phyloP scores from a whole-genome alignment of 2,797 vertebrate genomes.

The Melanotaenia parkinsoni region DNA sequence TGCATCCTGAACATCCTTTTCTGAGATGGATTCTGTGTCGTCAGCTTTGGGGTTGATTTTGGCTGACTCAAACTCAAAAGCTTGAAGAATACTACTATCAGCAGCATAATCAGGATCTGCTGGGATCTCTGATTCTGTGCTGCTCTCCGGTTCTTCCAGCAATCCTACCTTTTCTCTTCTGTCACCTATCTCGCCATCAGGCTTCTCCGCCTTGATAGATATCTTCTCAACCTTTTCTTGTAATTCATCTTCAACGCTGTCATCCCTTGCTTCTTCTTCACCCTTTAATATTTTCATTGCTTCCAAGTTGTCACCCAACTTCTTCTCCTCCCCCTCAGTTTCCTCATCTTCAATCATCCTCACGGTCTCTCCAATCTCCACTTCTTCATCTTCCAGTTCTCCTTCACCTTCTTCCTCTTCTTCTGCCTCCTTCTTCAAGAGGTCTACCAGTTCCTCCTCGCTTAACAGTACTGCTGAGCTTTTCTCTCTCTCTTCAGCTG shows the following conservation, averaged over 20 bases:
- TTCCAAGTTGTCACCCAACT: slow-evolving; percentile 18
- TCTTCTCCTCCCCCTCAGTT: slow-evolving; percentile 24
- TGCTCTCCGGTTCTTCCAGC: slow-evolving; percentile 69
- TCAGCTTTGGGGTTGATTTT: slow-evolving; percentile 28
- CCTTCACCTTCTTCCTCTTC: slow-evolving; percentile 64
- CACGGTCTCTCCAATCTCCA: slow-evolving; percentile 24
- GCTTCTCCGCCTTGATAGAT: slow-evolving; percentile 19
- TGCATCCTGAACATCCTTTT: slow-evolving; percentile 24
- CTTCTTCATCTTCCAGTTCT: slow-evolving; percentile 33
- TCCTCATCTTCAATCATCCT: slow-evolving; percentile 23
- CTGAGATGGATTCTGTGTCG: slow-evolving; percentile 13
- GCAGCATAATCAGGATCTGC: slow-evolving; percentile 72
- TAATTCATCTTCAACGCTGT: slow-evolving; percentile 26
- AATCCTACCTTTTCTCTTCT: slow-evolving; percentile 19
- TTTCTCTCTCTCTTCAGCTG: slow-evolving; percentile 44
- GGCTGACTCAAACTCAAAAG: slow-evolving; percentile 31
- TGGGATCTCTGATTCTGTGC: slow-evolving; percentile 76
- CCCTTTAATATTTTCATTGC: slow-evolving; percentile 13
- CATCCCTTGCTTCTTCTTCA: slow-evolving; percentile 18
- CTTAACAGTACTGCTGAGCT: slow-evolving; percentile 75
- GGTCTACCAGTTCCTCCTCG: slow-evolving; percentile 73
- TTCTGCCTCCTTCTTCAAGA: slow-evolving; percentile 69
- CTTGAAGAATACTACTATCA: slow-evolving; percentile 61
- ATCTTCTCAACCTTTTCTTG: slow-evolving; percentile 26
- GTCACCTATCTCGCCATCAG: slow-evolving; percentile 2